Base-by-base conservation (phyloP, 2,888 invertebrate species). In the Idaea straminata region DNA sequence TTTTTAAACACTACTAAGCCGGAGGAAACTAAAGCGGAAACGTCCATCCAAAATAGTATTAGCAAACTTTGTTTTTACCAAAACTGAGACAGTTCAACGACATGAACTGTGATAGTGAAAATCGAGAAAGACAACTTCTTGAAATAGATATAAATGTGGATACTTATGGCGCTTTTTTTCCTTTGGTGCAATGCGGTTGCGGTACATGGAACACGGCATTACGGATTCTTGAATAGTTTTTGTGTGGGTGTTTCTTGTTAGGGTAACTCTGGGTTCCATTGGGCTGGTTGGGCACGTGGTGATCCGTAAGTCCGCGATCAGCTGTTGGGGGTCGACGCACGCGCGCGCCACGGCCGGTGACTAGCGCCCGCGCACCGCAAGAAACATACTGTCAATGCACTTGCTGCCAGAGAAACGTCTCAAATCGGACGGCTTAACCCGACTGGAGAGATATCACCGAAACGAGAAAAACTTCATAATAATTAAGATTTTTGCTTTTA, bases 241-340 rank as follows among this genome's bases (percentile, higher is more conserved):
- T 47, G 47, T 13, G 47, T 10, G 7, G 47, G 47, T 47, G 10
- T 5, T 47, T 47, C 47, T 47, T 47, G 10, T 47, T 47, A 47
- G 47, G 47, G 47, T 47, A 25, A 13, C 47, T 47, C 13, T 47
- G 13, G 7, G 7, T 47, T 47, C 47, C 10, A 47, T 10, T 10
- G 47, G 71, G 70, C 65, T 71, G 68, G 64, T 74, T 76, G 69
- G 78, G 79, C 83, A 84, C 85, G 83, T 83, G 84, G 25, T 59
- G 59, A 15, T 59, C 47, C 47, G 47, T 47, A 13, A 47, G 47
- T 76, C 75, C 70, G 71, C 74, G 80, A 85, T 84, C 85, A 85
- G 85, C 85, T 85, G 83, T 78, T 79, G 73, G 78, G 75, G 84
- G 82, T 82, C 81, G 76, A 75, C 79, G 83, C 68, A 76, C 84